Percentiles rank a stretch among this genome's conserved stretches.
phyloP scores from a whole-genome alignment of 2,797 vertebrate genomes.

The Clarias laeviceps region DNA sequence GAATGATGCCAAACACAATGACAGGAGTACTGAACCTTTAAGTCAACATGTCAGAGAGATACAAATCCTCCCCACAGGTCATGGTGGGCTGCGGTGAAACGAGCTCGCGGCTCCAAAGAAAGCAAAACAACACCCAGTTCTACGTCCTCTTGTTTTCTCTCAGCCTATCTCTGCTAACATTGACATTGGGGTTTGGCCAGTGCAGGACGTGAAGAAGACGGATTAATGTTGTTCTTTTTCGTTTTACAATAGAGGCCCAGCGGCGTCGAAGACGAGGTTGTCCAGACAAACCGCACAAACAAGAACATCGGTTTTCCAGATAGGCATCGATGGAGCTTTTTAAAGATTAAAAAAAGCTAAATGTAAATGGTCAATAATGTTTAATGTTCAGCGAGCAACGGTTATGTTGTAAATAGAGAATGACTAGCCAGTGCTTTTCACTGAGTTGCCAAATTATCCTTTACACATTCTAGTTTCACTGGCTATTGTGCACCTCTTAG shows the following conservation, averaged over 20 bases:
- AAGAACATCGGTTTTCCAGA: not conserved
- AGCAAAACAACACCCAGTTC: conserved; percentile 53
- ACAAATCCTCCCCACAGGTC: conserved; percentile 21
- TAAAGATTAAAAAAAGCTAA: not conserved
- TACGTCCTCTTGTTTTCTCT: conserved; percentile 47
- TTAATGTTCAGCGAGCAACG: no score
- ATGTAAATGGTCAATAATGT: not conserved
- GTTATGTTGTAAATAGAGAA: not conserved
- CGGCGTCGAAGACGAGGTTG: not conserved
- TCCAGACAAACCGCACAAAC: conserved; percentile 1
- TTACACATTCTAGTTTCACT: not conserved
- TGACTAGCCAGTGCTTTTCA: not conserved
- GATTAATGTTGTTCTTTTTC: conserved; percentile 19
- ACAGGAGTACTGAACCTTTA: conserved; percentile 37
- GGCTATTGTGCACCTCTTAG: not conserved
- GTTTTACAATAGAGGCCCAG: not conserved
- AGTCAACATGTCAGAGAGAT: conserved; percentile 37
- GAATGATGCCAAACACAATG: conserved; percentile 39
- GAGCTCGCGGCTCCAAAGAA: conserved; percentile 44
- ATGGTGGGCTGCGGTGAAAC: conserved; percentile 25
- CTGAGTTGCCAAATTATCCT: not conserved
- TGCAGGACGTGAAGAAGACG: conserved; percentile 35
- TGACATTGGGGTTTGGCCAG: conserved; percentile 55
- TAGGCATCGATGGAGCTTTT: not conserved
- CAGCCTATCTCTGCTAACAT: conserved; percentile 50